A percentile compares a stretch with the other conserved stretches of the same genome.
Conservation (phyloP, 64 coral and sea anemone species). For the Pocillopora verrucosa region DNA sequence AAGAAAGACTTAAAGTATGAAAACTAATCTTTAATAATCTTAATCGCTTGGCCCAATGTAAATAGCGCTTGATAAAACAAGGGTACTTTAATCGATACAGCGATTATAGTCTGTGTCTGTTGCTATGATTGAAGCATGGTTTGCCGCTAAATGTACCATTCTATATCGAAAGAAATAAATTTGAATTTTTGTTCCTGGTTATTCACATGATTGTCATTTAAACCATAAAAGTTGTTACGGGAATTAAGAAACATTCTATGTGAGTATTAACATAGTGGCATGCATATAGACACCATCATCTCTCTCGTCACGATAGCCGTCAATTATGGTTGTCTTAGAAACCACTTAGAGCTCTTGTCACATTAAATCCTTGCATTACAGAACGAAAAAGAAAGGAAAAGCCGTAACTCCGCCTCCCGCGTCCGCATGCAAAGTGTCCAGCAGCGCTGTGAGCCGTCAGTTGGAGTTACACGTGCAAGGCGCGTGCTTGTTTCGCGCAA, state of each 20-base stretch:
- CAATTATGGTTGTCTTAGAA: neutral
- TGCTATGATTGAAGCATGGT: neutral
- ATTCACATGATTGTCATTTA: too few relatives aligned
- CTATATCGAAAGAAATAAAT: too few relatives aligned
- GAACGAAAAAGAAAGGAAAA: constrained; percentile 66
- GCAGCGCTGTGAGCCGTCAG: constrained; percentile 72
- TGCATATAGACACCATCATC: neutral
- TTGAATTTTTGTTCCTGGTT: too few relatives aligned
- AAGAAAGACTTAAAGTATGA: too few relatives aligned
- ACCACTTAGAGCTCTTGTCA: constrained; percentile 17
- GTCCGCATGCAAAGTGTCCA: constrained; percentile 64
- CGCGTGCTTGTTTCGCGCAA: constrained; percentile 72
- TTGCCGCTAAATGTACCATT: neutral
- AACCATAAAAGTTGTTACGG: too few relatives aligned
- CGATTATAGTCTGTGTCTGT: neutral
- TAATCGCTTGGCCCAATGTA: too few relatives aligned
- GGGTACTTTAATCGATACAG: neutral
- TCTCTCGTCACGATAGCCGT: neutral
- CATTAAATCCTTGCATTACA: constrained; percentile 51
- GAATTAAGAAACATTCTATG: too few relatives aligned
- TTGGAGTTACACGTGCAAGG: constrained; percentile 63
- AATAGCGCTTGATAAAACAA: neutral
- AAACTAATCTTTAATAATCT: too few relatives aligned
- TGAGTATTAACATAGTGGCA: neutral
- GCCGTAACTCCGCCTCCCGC: constrained; percentile 39